Conservation (phyloP, 2,888 invertebrate genomes). For the Adelognathus sp. region DNA sequence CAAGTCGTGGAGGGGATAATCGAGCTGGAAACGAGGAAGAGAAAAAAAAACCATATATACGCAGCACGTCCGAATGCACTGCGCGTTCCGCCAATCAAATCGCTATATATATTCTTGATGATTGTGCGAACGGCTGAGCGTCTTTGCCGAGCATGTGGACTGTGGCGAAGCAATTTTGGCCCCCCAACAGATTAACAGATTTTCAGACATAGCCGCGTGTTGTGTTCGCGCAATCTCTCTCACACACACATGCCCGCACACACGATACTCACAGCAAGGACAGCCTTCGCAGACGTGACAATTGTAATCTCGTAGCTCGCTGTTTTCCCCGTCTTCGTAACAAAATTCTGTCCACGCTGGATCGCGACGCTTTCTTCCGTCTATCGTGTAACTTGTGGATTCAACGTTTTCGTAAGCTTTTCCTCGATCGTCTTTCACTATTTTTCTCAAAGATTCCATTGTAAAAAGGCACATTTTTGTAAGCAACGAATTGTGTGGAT, state of each 20-base stretch:
- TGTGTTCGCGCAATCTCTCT: no score
- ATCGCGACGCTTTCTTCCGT: constrained; percentile 40
- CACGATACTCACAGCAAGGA: constrained; percentile 69
- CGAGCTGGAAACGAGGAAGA: not conserved
- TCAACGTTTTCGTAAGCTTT: constrained; percentile 51
- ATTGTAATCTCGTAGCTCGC: constrained; percentile 61
- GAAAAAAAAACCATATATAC: no score
- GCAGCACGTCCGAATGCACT: no score
- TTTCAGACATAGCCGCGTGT: constrained; percentile 1
- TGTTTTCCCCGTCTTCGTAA: constrained; percentile 47
- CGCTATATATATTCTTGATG: no score
- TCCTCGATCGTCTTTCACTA: constrained; percentile 61
- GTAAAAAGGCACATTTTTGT: constrained; percentile 70
- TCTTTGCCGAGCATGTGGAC: not conserved
- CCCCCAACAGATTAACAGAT: no score
- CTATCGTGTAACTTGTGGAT: constrained; percentile 48
- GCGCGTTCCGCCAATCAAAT: no score
- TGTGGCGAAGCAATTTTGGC: no score
- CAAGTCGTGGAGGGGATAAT: not conserved
- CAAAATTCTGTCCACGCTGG: constrained; percentile 56
- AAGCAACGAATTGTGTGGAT: constrained; percentile 59
- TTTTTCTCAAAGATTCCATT: constrained; percentile 71
- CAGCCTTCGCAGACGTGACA: constrained; percentile 67
- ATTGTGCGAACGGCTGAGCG: no score
- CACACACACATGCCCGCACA: not conserved